Evolutionary conservation across 2,888 invertebrate genomes (phyloP).

Genomic region (Scaptomyza flava): DNA sequence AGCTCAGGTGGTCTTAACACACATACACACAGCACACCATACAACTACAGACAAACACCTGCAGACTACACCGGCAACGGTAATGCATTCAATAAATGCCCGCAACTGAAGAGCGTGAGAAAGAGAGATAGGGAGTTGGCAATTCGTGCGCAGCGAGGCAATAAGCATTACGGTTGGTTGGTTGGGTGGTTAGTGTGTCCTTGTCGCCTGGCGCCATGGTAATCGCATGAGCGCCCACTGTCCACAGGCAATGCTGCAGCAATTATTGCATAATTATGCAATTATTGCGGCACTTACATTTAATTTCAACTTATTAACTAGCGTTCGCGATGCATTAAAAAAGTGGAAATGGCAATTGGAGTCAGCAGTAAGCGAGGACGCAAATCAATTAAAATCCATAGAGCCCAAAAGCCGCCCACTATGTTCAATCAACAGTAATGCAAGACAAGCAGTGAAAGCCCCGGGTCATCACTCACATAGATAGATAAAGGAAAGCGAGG

Average conservation of each 20-base stretch:
- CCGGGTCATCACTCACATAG: slow-evolving; percentile 72
- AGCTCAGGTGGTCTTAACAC: slow-evolving; percentile 32
- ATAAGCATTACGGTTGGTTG: slow-evolving; percentile 16
- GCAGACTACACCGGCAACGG: neutral
- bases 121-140: neutral
- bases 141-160: slow-evolving; percentile 17
- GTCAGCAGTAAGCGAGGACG: slow-evolving; percentile 24
- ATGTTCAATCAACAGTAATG: slow-evolving; percentile 67
- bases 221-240: slow-evolving; percentile 33
- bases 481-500: slow-evolving; percentile 18
- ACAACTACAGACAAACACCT: neutral
- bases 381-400: slow-evolving; percentile 69
- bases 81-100: slow-evolving; percentile 37
- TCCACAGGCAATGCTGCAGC: slow-evolving; percentile 47
- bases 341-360: neutral
- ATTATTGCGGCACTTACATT: slow-evolving; percentile 62
- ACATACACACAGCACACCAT: neutral
- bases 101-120: slow-evolving; percentile 7
- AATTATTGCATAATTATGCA: slow-evolving; percentile 69
- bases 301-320: slow-evolving; percentile 72
- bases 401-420: slow-evolving; percentile 60
- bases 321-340: slow-evolving; percentile 42
- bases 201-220: slow-evolving; percentile 27
- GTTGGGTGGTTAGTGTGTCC: slow-evolving; percentile 30
- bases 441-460: slow-evolving; percentile 54